Percentiles rank a stretch among this genome's conserved stretches.
Evolutionary conservation across 2,888 invertebrate genomes (phyloP).

Genomic region (Copidosoma aretas): DNA sequence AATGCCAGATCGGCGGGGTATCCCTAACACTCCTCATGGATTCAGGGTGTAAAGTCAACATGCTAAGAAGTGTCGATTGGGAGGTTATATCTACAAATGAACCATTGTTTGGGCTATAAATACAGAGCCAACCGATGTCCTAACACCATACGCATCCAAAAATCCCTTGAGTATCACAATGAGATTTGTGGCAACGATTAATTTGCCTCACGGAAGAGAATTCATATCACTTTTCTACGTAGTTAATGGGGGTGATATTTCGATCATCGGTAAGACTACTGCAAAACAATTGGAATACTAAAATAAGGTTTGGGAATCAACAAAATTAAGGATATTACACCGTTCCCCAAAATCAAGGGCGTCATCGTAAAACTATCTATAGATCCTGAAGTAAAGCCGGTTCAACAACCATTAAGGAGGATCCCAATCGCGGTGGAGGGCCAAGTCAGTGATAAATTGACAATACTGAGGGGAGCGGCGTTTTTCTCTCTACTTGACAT

Average conservation of each 20-base stretch:
- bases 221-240: conserved; percentile 41
- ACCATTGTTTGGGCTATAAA: conserved; percentile 2
- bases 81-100: conserved; percentile 4
- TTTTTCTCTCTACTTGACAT: conserved; percentile 20
- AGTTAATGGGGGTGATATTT: conserved; percentile 21
- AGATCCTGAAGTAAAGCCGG: conserved; percentile 46
- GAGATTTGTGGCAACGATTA: conserved; percentile 5
- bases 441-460: conserved; percentile 9
- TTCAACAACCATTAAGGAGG: conserved; percentile 50
- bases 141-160: conserved; percentile 1
- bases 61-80: conserved; percentile 42
- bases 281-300: conserved; percentile 40
- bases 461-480: conserved; percentile 9
- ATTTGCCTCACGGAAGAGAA: conserved; percentile 20
- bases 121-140: neutral
- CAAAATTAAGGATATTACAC: neutral
- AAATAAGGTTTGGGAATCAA: conserved; percentile 38
- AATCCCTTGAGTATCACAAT: conserved; percentile 4
- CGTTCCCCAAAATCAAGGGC: conserved; percentile 49
- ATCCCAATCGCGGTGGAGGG: conserved; percentile 34
- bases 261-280: conserved; percentile 43
- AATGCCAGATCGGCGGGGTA: conserved; percentile 39
- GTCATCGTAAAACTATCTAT: conserved; percentile 47
- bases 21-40: conserved; percentile 42
- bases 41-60: conserved; percentile 44